Percentiles rank a stretch among this genome's conserved stretches.
Conservation (phyloP, 2,113 vertebrate genomes). For the Microcebus murinus region DNA sequence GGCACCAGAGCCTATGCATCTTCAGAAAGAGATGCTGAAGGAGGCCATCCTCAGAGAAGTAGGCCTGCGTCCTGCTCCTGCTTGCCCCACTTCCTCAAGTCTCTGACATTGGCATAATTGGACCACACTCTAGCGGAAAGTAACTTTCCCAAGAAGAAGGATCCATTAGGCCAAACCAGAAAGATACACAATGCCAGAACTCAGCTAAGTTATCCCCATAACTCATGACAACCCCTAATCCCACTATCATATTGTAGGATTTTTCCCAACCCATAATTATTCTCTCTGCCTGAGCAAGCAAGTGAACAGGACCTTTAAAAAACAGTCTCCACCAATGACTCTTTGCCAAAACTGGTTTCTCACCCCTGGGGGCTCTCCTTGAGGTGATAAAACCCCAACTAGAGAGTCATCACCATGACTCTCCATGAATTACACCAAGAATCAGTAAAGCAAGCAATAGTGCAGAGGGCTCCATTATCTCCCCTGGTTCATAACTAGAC, state of each 20-base stretch:
- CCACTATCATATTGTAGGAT: not conserved
- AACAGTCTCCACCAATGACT: slow-evolving; percentile 6
- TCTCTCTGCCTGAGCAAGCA: not conserved
- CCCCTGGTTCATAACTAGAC: not conserved
- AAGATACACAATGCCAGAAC: not conserved
- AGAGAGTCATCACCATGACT: not conserved
- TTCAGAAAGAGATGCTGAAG: not conserved
- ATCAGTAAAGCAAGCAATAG: not conserved
- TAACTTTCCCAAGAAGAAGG: not conserved
- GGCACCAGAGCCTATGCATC: not conserved
- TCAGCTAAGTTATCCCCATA: not conserved
- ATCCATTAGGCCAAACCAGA: not conserved
- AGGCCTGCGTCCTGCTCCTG: not conserved
- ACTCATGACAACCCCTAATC: not conserved
- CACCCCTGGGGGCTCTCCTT: not conserved
- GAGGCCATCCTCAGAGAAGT: not conserved
- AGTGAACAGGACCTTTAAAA: not conserved
- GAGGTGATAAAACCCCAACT: not conserved
- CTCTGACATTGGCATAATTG: not conserved
- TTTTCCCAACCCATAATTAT: not conserved
- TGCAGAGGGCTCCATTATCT: not conserved
- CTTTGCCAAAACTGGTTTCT: not conserved
- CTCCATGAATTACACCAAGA: slow-evolving; percentile 2
- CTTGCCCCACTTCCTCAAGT: not conserved
- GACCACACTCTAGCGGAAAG: not conserved